Percentiles rank a stretch among this genome's conserved stretches.
Evolutionary conservation across 2,113 vertebrate species (phyloP).

Genomic region (Festucalex cinctus): DNA sequence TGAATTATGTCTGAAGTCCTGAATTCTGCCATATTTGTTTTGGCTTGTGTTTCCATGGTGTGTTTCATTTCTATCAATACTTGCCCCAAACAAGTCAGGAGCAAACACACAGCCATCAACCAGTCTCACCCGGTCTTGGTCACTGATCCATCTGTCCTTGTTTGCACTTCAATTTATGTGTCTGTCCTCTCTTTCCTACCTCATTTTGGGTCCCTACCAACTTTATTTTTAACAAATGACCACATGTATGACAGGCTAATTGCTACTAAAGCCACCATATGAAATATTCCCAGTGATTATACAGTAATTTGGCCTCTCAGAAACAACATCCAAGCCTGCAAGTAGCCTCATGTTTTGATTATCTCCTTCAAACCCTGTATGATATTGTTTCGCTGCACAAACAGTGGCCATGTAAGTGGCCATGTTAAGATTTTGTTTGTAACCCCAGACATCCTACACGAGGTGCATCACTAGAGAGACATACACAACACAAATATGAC

Average conservation of each 20-base stretch:
- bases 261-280: slow-evolving; percentile 6
- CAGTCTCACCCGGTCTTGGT: not conserved
- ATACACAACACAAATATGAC: slow-evolving; percentile 61
- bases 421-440: not conserved
- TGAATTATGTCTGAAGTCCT: not conserved
- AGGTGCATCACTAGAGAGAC: slow-evolving; percentile 7
- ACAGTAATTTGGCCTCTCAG: slow-evolving; percentile 3
- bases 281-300: slow-evolving; percentile 6
- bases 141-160: slow-evolving; percentile 1
- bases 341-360: slow-evolving; percentile 3
- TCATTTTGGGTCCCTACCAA: not conserved
- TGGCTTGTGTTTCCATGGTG: not conserved
- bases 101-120: not conserved
- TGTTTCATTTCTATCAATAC: not conserved
- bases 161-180: slow-evolving; percentile 1
- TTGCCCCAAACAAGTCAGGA: not conserved
- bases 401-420: not conserved
- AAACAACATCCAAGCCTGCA: slow-evolving; percentile 3
- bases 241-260: slow-evolving; percentile 6
- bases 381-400: slow-evolving; percentile 2
- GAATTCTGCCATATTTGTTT: not conserved
- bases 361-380: not conserved
- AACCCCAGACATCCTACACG: not conserved
- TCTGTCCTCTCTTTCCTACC: slow-evolving; percentile 1
- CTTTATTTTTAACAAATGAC: slow-evolving; percentile 10